phyloP scores from a whole-genome alignment of 2,888 invertebrate species.

The Ditylenchus weischeri region DNA sequence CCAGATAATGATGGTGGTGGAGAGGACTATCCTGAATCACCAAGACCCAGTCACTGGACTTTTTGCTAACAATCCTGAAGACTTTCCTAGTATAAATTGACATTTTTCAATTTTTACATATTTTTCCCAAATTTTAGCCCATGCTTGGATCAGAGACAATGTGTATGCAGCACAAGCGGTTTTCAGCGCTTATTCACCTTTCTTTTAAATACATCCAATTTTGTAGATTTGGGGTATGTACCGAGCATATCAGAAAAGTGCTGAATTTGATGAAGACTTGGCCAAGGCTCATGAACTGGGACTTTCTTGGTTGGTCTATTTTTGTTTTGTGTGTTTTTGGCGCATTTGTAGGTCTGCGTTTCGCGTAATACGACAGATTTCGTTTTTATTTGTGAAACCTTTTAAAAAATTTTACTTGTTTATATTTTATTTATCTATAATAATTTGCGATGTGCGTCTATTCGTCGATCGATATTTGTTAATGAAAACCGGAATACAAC shows the following conservation, averaged over 20 bases:
- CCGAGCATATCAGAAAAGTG: conserved; percentile 96
- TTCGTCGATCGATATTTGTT: too few species aligned
- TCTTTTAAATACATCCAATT: too few species aligned
- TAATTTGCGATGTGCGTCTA: too few species aligned
- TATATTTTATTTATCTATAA: too few species aligned
- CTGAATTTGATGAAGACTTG: conserved; percentile 95
- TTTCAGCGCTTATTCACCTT: too few species aligned
- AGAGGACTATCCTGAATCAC: conserved; percentile 85
- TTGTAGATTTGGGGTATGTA: conserved; percentile 85
- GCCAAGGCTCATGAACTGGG: conserved; percentile 96
- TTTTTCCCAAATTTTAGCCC: conserved; percentile 64
- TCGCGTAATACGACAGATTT: too few species aligned
- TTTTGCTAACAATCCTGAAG: conserved; percentile 73
- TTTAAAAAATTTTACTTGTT: too few species aligned
- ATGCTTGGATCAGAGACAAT: conserved; percentile 98
- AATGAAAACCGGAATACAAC: too few species aligned
- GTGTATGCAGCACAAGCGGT: conserved; percentile 85
- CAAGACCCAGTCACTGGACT: conserved; percentile 93
- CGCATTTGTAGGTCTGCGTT: too few species aligned
- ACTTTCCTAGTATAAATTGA: conserved; percentile 58
- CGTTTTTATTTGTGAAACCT: too few species aligned
- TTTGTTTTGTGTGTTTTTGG: too few species aligned
- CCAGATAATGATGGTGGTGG: conserved; percentile 89
- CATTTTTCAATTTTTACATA: conserved; percentile 61
- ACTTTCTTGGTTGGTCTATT: conserved; percentile 62